Base-by-base conservation (phyloP, 2,888 invertebrate genomes). In the Fragum fragum region DNA sequence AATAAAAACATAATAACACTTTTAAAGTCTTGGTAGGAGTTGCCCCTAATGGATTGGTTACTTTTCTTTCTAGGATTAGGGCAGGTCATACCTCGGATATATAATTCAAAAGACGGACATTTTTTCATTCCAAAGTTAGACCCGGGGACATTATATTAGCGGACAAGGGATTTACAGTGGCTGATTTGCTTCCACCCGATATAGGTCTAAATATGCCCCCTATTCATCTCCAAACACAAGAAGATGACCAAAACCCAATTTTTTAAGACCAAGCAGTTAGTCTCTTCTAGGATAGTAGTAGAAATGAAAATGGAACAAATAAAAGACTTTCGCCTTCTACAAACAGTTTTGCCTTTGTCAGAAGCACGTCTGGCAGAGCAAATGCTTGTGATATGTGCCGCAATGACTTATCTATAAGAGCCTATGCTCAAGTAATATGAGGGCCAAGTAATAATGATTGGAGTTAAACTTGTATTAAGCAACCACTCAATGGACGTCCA, bases 261-360 rank as follows among this genome's bases (percentile, higher is more conserved):
- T 32, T 76, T 74, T 26, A 72, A 76, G 21, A 80, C 83, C 21
- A 52, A 73, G 23, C 52, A 73, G 14, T 74, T 84, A 68, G 81
- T 70, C 0, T 71, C 71, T n/a, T 59, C 75, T 16, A 57, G 84
- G 61, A 81, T 74, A 23, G 71, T 81, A 23, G 81, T 84, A 7
- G 81, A 81, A 63, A 78, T 77, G 77, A 77, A 81, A 73, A 84
- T 84, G 76, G 81, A 78, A 47, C 76, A 76, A 47, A 70, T 73
- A 47, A 83, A 83, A 63, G 79, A 76, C 42, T 77, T 55, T 61
- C 52, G 71, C n/a, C 63, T 81, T 32, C 57, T 78, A 36, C 21
- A 52, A 23, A 26, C 61, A 28, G 61, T 73, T 18, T 39, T 69
- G 23, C 69, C 69, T 47, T 23, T 69, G 28, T 69, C 69, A 23